Conservation (phyloP, 2,113 vertebrate genomes). For the Gulo gulo region DNA sequence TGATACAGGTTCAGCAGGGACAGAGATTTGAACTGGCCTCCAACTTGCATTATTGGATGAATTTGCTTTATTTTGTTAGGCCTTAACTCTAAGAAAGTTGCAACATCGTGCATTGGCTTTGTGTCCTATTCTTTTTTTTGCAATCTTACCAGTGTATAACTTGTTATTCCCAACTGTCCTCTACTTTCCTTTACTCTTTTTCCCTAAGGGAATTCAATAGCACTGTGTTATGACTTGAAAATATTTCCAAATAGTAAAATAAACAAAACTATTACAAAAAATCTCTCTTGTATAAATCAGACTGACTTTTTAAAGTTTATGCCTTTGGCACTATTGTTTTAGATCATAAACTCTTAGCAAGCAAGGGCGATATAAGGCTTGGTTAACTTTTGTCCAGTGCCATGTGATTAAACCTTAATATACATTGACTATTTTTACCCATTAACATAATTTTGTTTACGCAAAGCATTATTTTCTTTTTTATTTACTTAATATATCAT, state of each 20-base stretch:
- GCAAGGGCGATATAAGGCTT: background rate
- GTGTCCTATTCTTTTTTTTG: background rate
- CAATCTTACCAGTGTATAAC: background rate
- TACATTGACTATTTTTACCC: background rate
- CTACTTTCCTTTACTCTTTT: background rate
- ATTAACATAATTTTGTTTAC: background rate
- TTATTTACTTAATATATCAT: background rate
- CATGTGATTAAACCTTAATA: slow-evolving; percentile 2
- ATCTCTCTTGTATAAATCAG: background rate
- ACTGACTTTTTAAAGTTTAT: background rate
- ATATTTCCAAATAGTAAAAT: background rate
- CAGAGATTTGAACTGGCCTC: background rate
- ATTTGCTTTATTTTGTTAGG: background rate
- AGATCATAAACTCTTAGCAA: background rate
- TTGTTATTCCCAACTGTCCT: background rate
- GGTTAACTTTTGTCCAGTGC: background rate
- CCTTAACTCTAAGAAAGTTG: background rate
- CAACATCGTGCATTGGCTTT: background rate
- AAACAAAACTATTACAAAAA: slow-evolving; percentile 22
- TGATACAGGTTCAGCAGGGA: background rate
- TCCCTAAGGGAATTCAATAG: background rate
- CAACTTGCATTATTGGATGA: background rate
- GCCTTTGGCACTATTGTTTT: background rate
- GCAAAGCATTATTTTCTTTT: background rate
- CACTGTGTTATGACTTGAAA: background rate